Conservation (phyloP, 2,797 vertebrate genomes). For the Mormyrops boulengeri region DNA sequence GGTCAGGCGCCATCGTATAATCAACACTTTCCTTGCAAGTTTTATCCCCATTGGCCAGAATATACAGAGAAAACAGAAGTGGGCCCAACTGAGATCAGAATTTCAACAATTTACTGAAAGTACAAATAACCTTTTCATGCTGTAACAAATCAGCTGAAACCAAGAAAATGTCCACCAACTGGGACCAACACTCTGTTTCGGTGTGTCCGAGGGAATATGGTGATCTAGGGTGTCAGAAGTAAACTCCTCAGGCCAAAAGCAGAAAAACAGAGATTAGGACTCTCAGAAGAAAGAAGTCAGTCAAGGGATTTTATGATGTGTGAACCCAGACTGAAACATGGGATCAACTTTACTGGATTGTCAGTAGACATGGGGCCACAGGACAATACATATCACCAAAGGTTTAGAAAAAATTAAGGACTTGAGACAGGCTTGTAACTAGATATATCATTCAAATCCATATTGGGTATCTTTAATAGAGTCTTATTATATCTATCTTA, state of each 20-base stretch:
- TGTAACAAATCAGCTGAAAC: neutral
- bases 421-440: neutral
- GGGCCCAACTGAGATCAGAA: neutral
- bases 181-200: neutral
- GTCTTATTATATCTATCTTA: neutral
- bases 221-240: neutral
- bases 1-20: neutral
- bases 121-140: neutral
- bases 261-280: neutral
- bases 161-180: neutral
- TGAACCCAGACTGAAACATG: neutral
- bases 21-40: neutral
- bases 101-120: neutral
- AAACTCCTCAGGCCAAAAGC: neutral
- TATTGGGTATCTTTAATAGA: neutral
- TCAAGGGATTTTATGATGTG: neutral
- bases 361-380: neutral
- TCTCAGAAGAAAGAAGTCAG: neutral
- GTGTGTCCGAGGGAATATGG: neutral
- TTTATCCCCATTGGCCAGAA: neutral
- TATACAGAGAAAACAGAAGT: neutral
- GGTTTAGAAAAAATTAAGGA: neutral
- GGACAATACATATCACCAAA: neutral
- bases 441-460: neutral
- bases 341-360: neutral